A percentile compares a stretch with the other conserved stretches of the same genome.
Evolutionary conservation across 2,113 vertebrate species (phyloP).

Genomic region (Channa argus): DNA sequence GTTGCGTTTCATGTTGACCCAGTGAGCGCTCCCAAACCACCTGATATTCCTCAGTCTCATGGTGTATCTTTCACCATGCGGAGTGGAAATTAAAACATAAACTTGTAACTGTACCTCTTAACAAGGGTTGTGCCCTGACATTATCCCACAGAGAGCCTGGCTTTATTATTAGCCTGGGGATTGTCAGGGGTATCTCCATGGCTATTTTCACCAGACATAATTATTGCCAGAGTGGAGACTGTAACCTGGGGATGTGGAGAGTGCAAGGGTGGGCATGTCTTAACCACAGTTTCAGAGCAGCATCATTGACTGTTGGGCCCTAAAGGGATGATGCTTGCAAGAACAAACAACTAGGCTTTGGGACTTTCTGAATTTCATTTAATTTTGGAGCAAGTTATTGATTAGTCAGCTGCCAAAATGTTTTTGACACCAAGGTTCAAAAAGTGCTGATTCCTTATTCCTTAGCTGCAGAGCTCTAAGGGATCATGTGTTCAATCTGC

Average conservation of each 20-base stretch:
- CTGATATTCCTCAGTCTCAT: constrained; percentile 4
- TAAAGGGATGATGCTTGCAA: constrained; percentile 31
- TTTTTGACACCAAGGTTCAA: too few species aligned
- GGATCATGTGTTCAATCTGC: background rate
- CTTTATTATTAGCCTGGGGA: constrained; percentile 72
- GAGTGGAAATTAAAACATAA: constrained; percentile 55
- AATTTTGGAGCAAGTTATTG: too few species aligned
- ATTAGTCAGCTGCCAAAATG: too few species aligned
- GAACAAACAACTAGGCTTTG: background rate
- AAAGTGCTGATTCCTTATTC: background rate
- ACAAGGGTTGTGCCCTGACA: constrained; percentile 56
- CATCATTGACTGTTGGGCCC: constrained; percentile 51
- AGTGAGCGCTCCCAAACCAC: background rate
- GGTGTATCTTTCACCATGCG: constrained; percentile 5
- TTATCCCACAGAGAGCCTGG: constrained; percentile 63
- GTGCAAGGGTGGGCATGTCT: constrained; percentile 20
- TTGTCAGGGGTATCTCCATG: constrained; percentile 60
- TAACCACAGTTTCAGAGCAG: constrained; percentile 37
- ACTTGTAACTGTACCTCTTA: constrained; percentile 41
- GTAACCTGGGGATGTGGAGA: constrained; percentile 46
- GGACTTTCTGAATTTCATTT: too few species aligned
- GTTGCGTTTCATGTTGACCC: constrained; percentile 13
- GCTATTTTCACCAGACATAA: constrained; percentile 62
- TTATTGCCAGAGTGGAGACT: constrained; percentile 60
- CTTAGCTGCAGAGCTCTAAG: background rate